Evolutionary conservation across 2,888 invertebrate genomes (phyloP).

Genomic region (Idaea straminata): DNA sequence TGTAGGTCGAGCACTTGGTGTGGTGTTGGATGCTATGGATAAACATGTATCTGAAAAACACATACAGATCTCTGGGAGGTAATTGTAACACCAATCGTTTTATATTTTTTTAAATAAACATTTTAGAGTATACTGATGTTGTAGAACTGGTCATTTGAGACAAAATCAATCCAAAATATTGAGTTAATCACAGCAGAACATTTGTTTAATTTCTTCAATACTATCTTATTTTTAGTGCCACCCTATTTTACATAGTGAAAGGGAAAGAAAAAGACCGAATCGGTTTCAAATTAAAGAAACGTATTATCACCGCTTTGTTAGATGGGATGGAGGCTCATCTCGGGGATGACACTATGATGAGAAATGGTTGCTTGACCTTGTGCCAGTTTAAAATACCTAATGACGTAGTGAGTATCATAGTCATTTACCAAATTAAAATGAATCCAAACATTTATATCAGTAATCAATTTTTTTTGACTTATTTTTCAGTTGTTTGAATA

Average conservation of each 20-base stretch:
- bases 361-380: slow-evolving; percentile 96
- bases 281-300: slow-evolving; percentile 86
- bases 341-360: slow-evolving; percentile 95
- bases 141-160: neutral
- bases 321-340: slow-evolving; percentile 94
- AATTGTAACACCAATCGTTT: slow-evolving; percentile 25
- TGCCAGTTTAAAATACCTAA: slow-evolving; percentile 97
- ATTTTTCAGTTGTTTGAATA: slow-evolving; percentile 91
- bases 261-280: slow-evolving; percentile 88
- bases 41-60: slow-evolving; percentile 91
- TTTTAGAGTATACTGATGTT: neutral
- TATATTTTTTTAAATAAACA: neutral
- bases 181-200: neutral
- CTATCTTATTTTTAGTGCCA: slow-evolving; percentile 83
- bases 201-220: neutral
- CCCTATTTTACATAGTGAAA: slow-evolving; percentile 96
- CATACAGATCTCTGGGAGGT: slow-evolving; percentile 96
- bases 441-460: neutral
- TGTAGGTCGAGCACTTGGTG: slow-evolving; percentile 86
- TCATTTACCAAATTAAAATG: neutral
- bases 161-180: neutral
- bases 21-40: slow-evolving; percentile 95
- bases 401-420: slow-evolving; percentile 87
- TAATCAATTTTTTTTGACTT: neutral
- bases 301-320: slow-evolving; percentile 90